These are phyloP conservation scores for Priocnemis perturbator DNA, from an alignment of 2,888 invertebrate species.

Conservation along the genomic window DNA sequence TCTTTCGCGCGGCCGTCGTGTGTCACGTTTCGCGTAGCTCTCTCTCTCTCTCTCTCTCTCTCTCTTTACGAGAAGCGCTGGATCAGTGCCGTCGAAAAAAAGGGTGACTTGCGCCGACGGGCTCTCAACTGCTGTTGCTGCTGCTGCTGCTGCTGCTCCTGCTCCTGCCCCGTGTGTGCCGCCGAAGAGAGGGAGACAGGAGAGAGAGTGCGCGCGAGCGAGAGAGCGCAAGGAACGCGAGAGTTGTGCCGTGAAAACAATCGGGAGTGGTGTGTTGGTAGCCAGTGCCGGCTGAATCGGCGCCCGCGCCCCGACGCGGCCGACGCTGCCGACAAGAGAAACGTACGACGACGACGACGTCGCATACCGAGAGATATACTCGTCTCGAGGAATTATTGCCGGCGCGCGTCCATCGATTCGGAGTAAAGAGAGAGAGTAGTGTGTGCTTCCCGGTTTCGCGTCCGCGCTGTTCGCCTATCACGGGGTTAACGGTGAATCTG, in stretches of 20 bases:
- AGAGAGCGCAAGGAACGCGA: slow-evolving; percentile 14
- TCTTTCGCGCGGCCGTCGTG: no score
- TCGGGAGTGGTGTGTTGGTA: slow-evolving; percentile 64
- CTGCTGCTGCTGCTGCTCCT: slow-evolving; percentile 61
- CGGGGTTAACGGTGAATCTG: slow-evolving; percentile 67
- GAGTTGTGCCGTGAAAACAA: slow-evolving; percentile 37
- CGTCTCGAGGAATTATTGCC: background rate
- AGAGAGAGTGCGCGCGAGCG: slow-evolving; percentile 6
- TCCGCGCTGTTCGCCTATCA: slow-evolving; percentile 27
- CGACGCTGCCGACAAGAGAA: background rate
- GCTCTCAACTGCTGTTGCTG: background rate
- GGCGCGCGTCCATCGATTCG: slow-evolving; percentile 6
- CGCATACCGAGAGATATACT: no score
- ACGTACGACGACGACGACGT: background rate
- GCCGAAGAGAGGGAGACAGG: background rate
- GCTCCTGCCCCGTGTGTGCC: slow-evolving; percentile 75
- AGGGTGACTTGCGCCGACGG: no score
- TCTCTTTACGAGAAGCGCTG: background rate
- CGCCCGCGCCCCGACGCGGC: slow-evolving; percentile 39
- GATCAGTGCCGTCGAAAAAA: no score
- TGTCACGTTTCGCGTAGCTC: slow-evolving; percentile 32
- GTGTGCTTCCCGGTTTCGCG: background rate
- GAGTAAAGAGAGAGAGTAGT: background rate
- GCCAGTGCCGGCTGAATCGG: slow-evolving; percentile 59
- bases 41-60: slow-evolving; percentile 21